Conservation (phyloP, 2,888 invertebrate species). For the Dorcus parallelipipedus region DNA sequence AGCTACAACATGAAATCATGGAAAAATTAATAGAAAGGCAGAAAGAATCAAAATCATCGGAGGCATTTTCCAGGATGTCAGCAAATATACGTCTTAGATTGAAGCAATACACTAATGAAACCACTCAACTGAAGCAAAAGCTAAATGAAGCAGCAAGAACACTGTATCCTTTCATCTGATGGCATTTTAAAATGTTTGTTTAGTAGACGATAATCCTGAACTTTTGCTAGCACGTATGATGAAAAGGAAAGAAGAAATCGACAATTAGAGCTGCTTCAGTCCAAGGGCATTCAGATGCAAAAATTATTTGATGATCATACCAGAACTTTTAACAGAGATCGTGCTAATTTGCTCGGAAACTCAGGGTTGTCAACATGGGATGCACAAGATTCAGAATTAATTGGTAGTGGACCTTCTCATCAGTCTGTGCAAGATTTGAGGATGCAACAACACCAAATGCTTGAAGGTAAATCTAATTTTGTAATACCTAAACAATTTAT, state of each 20-base stretch:
- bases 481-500: not conserved
- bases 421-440: conserved; percentile 53
- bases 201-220: not conserved
- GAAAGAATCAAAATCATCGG: conserved; percentile 52
- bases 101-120: conserved; percentile 61
- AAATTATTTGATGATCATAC: conserved; percentile 50
- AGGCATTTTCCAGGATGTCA: conserved; percentile 58
- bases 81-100: conserved; percentile 57
- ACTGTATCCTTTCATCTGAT: conserved; percentile 42
- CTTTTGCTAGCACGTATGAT: conserved; percentile 53
- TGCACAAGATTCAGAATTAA: conserved; percentile 49
- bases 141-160: conserved; percentile 51
- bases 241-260: conserved; percentile 62
- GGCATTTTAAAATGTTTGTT: not conserved
- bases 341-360: conserved; percentile 42
- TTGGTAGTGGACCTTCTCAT: conserved; percentile 39
- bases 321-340: conserved; percentile 35
- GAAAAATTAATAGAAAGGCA: conserved; percentile 58
- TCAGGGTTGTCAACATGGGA: conserved; percentile 48
- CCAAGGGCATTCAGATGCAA: conserved; percentile 57
- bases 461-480: conserved; percentile 50
- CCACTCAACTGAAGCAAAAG: conserved; percentile 57
- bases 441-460: conserved; percentile 56
- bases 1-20: conserved; percentile 60
- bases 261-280: conserved; percentile 59